Base-by-base conservation (phyloP, 2,888 invertebrate species). In the Itoplectis maculator region DNA sequence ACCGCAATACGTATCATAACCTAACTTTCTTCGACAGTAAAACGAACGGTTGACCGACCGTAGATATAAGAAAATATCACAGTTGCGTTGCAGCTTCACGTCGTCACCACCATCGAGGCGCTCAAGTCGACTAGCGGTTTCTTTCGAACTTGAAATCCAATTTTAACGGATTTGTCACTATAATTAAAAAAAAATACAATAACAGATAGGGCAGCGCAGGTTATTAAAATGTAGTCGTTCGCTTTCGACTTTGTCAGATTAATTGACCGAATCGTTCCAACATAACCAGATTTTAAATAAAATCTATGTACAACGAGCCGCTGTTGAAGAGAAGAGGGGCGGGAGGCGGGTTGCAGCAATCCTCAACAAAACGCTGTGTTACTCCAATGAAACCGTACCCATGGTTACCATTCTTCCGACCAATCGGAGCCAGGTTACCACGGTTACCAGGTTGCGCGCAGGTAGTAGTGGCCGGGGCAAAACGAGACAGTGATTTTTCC, bases 381-480 rank as follows among this genome's bases (percentile, higher is more conserved):
- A 40, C 15, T 63, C 51, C 63, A 51, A 42, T 42, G 66, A 63
- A n/a, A 49, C 47, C 63, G 75, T 80, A 49, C 20, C 82, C 73
- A 79, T 78, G 45, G 56, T 42, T 56, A 80, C 82, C 9, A n/a
- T 68, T 49, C 13, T 29, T 15, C n/a, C 13, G 29, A 66, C 63
- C 75, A 69, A 68, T 76, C 15, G 56, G 68, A 20, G 35, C 47
- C 68, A n/a, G n/a, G 80, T 82, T 70, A 75, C 80, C 80, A 76
- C 76, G 63, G 81, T 69, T 69, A 81, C 83, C 54, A 51, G 72
- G 23, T 51, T 77, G 51, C 29, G 56, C 47, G 20, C 70, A 76
- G 51, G 68, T 68, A 51, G 18, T 8, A 23, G 3, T 42, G 56
- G 29, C 9, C 5, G 45, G 40, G 66, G 59, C 47, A 79, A 73